Base-by-base conservation (phyloP, 30 jellyfish, hydroid and myxozoan genomes). In the Aurelia sp. region DNA sequence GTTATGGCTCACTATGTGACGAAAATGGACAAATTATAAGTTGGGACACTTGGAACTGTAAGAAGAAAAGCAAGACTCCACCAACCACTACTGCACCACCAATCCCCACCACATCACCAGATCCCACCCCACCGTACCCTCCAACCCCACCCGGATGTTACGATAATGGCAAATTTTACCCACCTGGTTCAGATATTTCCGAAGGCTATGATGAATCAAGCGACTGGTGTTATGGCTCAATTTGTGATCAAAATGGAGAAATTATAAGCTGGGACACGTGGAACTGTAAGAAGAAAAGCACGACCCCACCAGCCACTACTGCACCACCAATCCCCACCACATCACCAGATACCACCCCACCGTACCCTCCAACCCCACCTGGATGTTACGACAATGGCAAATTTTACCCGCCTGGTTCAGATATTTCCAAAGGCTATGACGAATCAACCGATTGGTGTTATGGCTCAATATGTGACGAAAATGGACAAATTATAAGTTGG, bases 181-280 rank as follows among this genome's bases (percentile, higher is more conserved):
- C 73, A 11, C 53, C 63, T 44, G 74, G 78, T 11, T 53, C 82
- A 23, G 76, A 64, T 19, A 80, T 80, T 22, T 59, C 71, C 58
- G 30, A 51, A 4, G 90, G 90, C 35, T 80, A 48, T 31, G 74
- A 57, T 2, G 62, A 61, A 41, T 12, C 74, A 12, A 4, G 37
- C 6, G 59, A 80, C 53, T 80, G 90, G 89, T 78, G 89, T 55
- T 78, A 61, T 40, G 89, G 89, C 12, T 41, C 89, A 8, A 31
- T 9, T 0, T 78, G 89, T 30, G 71, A 62, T 15, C 13, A 44
- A 27, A 18, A 19, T 62, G 89, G 89, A 12, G 57, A 78, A 63
- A 35, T 78, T 3, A 22, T 41, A 27, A 78, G 66, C 0, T 78
- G 89, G 89, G 89, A 78, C 71, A 78, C 40, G 20, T 78, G 40